A percentile compares a stretch with the other conserved stretches of the same genome.
Conservation (phyloP, 2,797 vertebrate genomes). For the Myioborus miniatus region DNA sequence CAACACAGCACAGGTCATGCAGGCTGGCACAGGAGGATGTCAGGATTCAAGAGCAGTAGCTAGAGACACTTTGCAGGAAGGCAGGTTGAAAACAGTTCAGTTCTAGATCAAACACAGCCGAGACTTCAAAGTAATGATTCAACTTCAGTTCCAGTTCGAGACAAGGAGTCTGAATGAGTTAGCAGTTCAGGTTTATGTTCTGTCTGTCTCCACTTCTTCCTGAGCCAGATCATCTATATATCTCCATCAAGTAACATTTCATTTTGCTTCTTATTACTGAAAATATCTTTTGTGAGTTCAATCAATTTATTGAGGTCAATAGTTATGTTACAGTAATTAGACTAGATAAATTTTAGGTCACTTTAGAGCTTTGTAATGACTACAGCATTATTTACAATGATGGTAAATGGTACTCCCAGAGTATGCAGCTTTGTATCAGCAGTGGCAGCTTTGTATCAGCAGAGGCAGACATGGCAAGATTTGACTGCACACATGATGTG, state of each 20-base stretch:
- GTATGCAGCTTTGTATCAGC: neutral
- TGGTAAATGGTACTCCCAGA: neutral
- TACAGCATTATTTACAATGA: neutral
- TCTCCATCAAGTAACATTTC: neutral
- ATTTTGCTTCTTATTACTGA: neutral
- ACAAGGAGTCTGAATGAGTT: neutral
- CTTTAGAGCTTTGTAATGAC: neutral
- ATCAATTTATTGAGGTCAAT: neutral
- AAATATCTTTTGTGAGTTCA: neutral
- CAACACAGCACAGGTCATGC: accelerated
- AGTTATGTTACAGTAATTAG: neutral
- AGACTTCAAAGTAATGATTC: neutral
- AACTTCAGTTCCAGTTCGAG: neutral
- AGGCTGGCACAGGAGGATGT: accelerated
- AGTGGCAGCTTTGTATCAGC: neutral
- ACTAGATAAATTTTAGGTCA: neutral
- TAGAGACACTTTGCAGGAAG: neutral
- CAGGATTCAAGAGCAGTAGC: neutral
- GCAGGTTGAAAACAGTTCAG: neutral
- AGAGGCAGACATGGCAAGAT: neutral
- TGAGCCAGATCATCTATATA: neutral
- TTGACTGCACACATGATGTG: neutral
- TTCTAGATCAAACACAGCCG: neutral
- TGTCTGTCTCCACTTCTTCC: neutral
- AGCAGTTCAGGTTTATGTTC: neutral